Evolutionary conservation across 2,888 invertebrate genomes (phyloP).

Genomic region (Diplazon laetatorius): DNA sequence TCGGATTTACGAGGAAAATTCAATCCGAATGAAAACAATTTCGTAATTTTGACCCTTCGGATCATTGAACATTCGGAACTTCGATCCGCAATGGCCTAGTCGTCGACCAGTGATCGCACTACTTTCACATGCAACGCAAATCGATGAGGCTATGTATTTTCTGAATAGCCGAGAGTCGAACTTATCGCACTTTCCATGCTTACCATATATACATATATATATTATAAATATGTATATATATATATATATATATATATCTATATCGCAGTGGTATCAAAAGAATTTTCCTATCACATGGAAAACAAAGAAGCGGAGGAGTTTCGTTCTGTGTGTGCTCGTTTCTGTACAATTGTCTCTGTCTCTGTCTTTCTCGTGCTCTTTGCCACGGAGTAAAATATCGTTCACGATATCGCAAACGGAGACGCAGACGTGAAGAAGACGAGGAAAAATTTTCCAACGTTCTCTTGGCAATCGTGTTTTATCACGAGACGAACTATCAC

Average conservation of each 20-base stretch:
- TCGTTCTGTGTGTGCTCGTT: neutral
- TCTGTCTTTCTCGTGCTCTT: neutral
- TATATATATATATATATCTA: neutral
- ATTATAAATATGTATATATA: too few relatives aligned
- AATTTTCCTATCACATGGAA: neutral
- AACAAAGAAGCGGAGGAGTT: neutral
- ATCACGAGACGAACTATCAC: conserved; percentile 21
- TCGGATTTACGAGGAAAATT: too few relatives aligned
- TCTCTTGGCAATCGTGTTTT: conserved; percentile 7
- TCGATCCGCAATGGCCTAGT: too few relatives aligned
- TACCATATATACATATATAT: neutral
- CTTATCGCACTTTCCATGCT: conserved; percentile 6
- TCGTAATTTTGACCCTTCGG: too few relatives aligned
- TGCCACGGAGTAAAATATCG: conserved; percentile 17
- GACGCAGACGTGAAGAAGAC: conserved; percentile 21
- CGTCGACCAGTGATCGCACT: neutral
- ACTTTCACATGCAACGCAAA: neutral
- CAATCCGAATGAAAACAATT: too few relatives aligned
- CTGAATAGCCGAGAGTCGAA: conserved; percentile 12
- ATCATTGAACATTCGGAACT: too few relatives aligned
- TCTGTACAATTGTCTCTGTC: neutral
- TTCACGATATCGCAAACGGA: conserved; percentile 3
- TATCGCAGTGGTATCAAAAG: neutral
- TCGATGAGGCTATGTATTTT: conserved; percentile 37
- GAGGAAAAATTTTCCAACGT: neutral